Evolutionary conservation across 1,140 invertebrate genomes (phyloP), one percentile per base, ranked within the genome.

Genomic region (Heterodera schachtii): DNA sequence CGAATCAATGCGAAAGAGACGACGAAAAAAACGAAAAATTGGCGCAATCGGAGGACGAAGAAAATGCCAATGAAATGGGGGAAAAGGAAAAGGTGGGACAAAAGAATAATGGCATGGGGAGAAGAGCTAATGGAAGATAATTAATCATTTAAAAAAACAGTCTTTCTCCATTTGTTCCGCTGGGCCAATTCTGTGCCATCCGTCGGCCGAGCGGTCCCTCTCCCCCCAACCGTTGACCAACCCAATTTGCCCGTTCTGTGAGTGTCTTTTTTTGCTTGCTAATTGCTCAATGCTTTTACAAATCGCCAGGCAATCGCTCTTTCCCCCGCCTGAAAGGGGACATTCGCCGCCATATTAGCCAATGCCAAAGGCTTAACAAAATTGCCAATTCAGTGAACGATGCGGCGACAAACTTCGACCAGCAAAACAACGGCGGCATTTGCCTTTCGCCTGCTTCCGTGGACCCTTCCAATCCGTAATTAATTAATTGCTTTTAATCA

Each of bases 321-420:
- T 16, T 71, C 1, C 19, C 69, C 41, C n/a, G 19, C 69, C 9
- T 71, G 31, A 71, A 71, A 13, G 69, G 69, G 7, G 44, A 46
- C 69, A 71, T 71, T 41, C 69, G 64, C n/a, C 77, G 77, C 8
- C 77, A 78, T 21, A 9, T 78, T 44, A 70, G 64, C 44, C 77
- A 78, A 70, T 78, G 77, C 70, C 44, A 44, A 69, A 43, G 77
- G 44, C 11, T 69, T 7, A 78, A 70, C 41, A n/a, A 41, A 70
- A 43, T 71, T 71, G 7, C 67, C n/a, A 69, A 43, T 71, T 71
- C 41, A 71, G 69, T 71, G 69, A 43, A 43, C 21, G 69, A 71
- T 7, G 31, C 69, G 69, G 43, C 31, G 31, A 43, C n/a, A n/a
- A n/a, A n/a, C n/a, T n/a, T 16, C 41, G 69, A 71, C 21, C 31